phyloP scores from a whole-genome alignment of 2,888 invertebrate species.

The Aporophyla nigra region DNA sequence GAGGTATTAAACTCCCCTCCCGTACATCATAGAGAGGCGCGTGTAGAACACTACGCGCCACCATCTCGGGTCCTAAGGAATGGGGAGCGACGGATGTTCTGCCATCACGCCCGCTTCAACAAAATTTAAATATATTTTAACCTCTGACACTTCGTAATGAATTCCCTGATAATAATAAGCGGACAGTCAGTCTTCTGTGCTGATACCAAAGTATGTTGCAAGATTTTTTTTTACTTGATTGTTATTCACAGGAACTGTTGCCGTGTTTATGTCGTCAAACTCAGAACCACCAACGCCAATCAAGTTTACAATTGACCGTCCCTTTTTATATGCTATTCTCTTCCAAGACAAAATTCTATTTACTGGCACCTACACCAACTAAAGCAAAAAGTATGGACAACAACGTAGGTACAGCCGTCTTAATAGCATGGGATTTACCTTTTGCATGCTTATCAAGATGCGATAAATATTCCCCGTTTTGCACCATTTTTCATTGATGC shows the following conservation, averaged over 20 bases:
- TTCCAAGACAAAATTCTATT: conserved; percentile 60
- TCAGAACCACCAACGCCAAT: conserved; percentile 34
- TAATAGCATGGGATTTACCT: conserved; percentile 26
- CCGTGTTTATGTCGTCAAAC: conserved; percentile 15
- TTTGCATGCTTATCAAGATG: conserved; percentile 36
- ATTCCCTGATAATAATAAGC: conserved; percentile 4
- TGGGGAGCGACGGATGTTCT: no score
- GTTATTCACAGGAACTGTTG: conserved; percentile 33
- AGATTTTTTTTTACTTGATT: conserved; percentile 10
- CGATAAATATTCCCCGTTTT: no score
- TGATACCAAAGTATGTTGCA: background rate
- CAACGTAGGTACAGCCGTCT: conserved; percentile 26
- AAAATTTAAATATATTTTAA: conserved; percentile 10
- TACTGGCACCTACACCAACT: conserved; percentile 58
- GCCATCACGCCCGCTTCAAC: background rate
- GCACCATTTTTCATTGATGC: no score
- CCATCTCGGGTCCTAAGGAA: no score
- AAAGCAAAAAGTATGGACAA: conserved; percentile 12
- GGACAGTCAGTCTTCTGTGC: background rate
- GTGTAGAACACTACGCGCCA: no score
- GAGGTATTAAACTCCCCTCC: no score
- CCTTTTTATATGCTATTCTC: conserved; percentile 60
- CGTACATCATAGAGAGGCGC: no score
- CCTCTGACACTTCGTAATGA: background rate
- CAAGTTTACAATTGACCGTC: conserved; percentile 50